phyloP scores from a whole-genome alignment of 2,888 invertebrate genomes.

The Luperina testacea region DNA sequence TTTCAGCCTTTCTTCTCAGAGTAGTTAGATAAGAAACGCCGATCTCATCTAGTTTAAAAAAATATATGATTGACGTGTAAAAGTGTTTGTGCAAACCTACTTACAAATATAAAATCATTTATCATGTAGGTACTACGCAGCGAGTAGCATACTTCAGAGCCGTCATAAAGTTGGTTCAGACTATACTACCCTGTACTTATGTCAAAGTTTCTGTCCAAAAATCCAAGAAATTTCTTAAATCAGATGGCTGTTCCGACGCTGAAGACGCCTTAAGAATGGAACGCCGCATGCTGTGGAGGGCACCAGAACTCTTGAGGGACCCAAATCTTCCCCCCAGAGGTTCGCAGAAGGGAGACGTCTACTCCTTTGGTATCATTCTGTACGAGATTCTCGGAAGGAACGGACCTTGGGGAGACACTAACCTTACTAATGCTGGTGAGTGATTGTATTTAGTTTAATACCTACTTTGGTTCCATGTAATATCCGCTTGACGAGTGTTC shows the following conservation, averaged over 20 bases:
- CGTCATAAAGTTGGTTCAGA: neutral
- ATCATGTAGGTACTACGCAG: too few species aligned
- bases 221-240: neutral
- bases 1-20: too few species aligned
- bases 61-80: too few species aligned
- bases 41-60: too few species aligned
- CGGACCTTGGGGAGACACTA: conserved; percentile 94
- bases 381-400: conserved; percentile 95
- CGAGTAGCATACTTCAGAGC: neutral
- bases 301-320: conserved; percentile 93
- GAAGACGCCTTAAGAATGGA: conserved; percentile 88
- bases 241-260: conserved; percentile 91
- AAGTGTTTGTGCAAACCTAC: too few species aligned
- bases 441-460: neutral
- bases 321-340: conserved; percentile 91
- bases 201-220: neutral
- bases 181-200: neutral
- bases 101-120: too few species aligned
- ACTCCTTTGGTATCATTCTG: conserved; percentile 95
- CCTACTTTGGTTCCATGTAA: neutral
- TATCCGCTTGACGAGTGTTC: neutral
- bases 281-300: conserved; percentile 92
- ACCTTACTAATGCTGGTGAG: conserved; percentile 91
- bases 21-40: too few species aligned
- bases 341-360: conserved; percentile 96